phyloP scores from a whole-genome alignment of 1,140 invertebrate genomes.

The Drosophila quadrilineata region DNA sequence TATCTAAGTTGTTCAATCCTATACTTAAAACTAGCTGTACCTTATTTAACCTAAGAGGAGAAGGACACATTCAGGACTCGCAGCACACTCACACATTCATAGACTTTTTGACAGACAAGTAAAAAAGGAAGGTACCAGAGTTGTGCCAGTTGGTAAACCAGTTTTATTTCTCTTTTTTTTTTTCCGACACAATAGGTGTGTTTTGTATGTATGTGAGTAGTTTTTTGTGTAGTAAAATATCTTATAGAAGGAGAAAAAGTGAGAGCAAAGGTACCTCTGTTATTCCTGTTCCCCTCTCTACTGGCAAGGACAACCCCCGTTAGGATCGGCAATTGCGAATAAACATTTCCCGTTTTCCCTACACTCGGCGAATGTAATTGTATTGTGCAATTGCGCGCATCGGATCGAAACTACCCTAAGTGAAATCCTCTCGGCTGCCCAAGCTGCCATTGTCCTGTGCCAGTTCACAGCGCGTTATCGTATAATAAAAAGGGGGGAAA shows the following conservation, averaged over 20 bases:
- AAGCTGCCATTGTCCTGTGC: slow-evolving; percentile 60
- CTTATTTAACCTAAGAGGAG: slow-evolving; percentile 20
- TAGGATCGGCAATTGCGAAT: slow-evolving; percentile 41
- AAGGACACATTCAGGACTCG: slow-evolving; percentile 7
- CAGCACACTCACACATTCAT: neutral
- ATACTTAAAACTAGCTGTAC: slow-evolving; percentile 49
- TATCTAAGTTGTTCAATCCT: slow-evolving; percentile 30
- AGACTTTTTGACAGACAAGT: neutral
- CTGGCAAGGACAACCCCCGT: slow-evolving; percentile 61
- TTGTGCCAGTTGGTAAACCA: slow-evolving; percentile 67
- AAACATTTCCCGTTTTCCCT: slow-evolving; percentile 46
- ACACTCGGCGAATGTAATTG: slow-evolving; percentile 15
- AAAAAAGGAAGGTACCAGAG: slow-evolving; percentile 7
- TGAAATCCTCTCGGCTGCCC: too few species aligned
- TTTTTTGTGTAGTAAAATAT: slow-evolving; percentile 16
- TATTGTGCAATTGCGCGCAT: slow-evolving; percentile 67
- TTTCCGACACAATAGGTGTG: slow-evolving; percentile 52
- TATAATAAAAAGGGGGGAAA: slow-evolving; percentile 41
- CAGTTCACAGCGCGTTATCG: slow-evolving; percentile 13
- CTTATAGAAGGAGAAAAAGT: slow-evolving; percentile 2
- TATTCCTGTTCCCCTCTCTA: slow-evolving; percentile 7
- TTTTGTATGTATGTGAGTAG: slow-evolving; percentile 22
- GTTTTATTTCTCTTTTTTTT: slow-evolving; percentile 53
- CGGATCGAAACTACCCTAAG: slow-evolving; percentile 49
- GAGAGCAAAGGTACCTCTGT: slow-evolving; percentile 23